Percentiles rank a stretch among this genome's conserved stretches.
These are phyloP conservation scores for Athripsodes cinereus DNA, from an alignment of 2,888 invertebrate species.

Conservation along the genomic window DNA sequence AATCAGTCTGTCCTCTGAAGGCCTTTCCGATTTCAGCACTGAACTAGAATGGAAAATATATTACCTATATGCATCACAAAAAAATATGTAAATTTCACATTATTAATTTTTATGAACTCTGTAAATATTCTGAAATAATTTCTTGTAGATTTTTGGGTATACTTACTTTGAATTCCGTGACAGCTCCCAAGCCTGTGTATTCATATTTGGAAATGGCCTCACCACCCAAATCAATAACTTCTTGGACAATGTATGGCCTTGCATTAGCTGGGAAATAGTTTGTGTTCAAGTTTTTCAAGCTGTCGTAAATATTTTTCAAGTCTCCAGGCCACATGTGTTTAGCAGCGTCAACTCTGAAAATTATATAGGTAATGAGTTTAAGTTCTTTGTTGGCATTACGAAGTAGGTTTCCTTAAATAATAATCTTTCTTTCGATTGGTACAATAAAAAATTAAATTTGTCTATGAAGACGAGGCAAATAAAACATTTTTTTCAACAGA, in stretches of 20 bases:
- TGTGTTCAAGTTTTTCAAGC: conserved; percentile 52
- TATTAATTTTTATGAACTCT: not conserved
- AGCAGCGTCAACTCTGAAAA: conserved; percentile 65
- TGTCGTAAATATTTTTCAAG: conserved; percentile 56
- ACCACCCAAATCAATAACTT: conserved; percentile 61
- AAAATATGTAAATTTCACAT: not conserved
- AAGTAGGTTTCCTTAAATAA: no score
- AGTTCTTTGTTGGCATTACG: no score
- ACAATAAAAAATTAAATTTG: no score
- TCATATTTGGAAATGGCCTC: conserved; percentile 43
- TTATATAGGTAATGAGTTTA: no score
- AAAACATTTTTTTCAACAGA: no score
- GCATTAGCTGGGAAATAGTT: conserved; percentile 53
- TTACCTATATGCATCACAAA: no score
- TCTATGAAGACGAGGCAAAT: no score
- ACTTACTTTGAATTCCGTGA: conserved; percentile 66
- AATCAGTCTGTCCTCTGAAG: conserved; percentile 51
- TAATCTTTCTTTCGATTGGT: no score
- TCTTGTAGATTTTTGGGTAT: no score
- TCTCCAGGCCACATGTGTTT: conserved; percentile 75
- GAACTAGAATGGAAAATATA: no score
- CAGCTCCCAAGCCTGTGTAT: conserved; percentile 49
- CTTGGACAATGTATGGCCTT: conserved; percentile 62
- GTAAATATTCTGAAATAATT: no score
- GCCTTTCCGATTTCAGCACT: conserved; percentile 50